phyloP scores from a whole-genome alignment of 2,113 vertebrate genomes.

The Uropsilus gracilis region DNA sequence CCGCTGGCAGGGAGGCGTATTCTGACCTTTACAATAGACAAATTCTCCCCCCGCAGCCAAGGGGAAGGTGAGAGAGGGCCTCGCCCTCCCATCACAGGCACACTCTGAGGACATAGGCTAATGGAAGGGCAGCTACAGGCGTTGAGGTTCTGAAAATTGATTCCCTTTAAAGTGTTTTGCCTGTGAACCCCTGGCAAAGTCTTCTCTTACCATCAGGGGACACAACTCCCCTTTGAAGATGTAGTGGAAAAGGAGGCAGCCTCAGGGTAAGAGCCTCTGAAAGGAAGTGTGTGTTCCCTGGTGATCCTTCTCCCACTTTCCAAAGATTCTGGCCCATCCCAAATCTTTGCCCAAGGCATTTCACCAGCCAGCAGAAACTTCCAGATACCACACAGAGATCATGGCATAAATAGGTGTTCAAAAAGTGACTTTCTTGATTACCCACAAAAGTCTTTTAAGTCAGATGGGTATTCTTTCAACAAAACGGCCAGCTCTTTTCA shows the following conservation, averaged over 20 bases:
- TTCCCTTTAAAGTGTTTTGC: background rate
- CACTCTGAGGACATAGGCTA: background rate
- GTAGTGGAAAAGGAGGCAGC: background rate
- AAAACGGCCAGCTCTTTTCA: constrained; percentile 23
- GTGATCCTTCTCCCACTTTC: background rate
- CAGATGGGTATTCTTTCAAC: background rate
- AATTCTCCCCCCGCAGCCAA: background rate
- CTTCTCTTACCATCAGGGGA: background rate
- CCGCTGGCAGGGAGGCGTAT: background rate
- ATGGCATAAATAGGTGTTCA: background rate
- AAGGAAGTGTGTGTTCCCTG: background rate
- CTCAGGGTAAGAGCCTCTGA: background rate
- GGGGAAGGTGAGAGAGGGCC: background rate
- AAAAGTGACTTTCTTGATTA: constrained; percentile 19
- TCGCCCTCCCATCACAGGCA: background rate
- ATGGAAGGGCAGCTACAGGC: background rate
- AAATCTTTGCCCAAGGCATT: background rate
- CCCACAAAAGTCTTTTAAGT: background rate
- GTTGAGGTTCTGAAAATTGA: background rate
- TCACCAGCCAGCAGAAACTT: background rate
- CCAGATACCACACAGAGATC: background rate
- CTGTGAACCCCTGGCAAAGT: background rate
- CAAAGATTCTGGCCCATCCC: background rate
- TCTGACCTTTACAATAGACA: background rate
- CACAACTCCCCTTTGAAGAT: background rate